Percentiles rank a stretch among this genome's conserved stretches.
Evolutionary conservation across 2,113 vertebrate genomes (phyloP).

Genomic region (Daboia siamensis): DNA sequence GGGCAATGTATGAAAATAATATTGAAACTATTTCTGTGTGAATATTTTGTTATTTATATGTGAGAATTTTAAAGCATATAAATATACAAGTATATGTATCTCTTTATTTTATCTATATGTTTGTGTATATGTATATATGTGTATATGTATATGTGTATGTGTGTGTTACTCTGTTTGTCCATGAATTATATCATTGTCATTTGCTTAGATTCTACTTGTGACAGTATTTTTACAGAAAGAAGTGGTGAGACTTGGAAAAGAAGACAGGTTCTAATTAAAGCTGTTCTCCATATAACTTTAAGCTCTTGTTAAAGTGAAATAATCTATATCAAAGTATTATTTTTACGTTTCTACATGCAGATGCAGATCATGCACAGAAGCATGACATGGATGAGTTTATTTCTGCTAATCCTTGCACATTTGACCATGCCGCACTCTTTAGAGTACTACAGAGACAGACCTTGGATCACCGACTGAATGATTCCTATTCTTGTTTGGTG

Average conservation of each 20-base stretch:
- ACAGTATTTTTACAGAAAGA: background rate
- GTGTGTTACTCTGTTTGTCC: background rate
- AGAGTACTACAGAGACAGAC: slow-evolving; percentile 87
- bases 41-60: background rate
- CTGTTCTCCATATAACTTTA: slow-evolving; percentile 27
- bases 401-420: slow-evolving; percentile 85
- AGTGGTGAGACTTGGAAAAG: background rate
- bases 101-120: background rate
- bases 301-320: background rate
- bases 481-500: slow-evolving; percentile 98
- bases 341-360: slow-evolving; percentile 62
- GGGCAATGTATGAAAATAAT: background rate
- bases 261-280: background rate
- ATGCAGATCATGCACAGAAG: slow-evolving; percentile 84
- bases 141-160: no score
- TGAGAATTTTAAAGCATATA: background rate
- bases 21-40: background rate
- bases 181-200: background rate
- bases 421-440: slow-evolving; percentile 88
- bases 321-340: slow-evolving; percentile 5
- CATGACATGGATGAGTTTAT: slow-evolving; percentile 93
- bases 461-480: slow-evolving; percentile 91
- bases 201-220: background rate
- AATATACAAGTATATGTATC: background rate
- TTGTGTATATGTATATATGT: no score